Conservation (phyloP, 35 echinoderm and acorn worm species). For the Ptychodera flava region DNA sequence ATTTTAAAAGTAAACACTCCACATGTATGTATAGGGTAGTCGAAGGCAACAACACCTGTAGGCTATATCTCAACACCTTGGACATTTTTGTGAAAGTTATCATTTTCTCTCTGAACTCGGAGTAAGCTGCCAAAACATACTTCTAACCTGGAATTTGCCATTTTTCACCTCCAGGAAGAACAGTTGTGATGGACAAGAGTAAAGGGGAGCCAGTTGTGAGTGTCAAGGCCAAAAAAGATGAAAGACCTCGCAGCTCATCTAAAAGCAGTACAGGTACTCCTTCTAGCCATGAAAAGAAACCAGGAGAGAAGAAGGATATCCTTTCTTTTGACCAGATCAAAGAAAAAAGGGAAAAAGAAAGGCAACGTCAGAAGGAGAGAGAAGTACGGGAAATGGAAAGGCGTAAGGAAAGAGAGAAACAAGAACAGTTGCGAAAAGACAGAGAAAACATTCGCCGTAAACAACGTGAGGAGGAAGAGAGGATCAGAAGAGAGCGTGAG, state of each 20-base stretch:
- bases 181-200: slow-evolving; percentile 33
- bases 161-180: slow-evolving; percentile 17
- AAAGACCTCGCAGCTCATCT: slow-evolving; percentile 9
- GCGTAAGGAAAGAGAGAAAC: slow-evolving; percentile 62
- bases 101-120: too few species aligned
- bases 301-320: slow-evolving; percentile 61
- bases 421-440: slow-evolving; percentile 51
- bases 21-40: too few species aligned
- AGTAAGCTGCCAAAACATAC: too few species aligned
- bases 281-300: too few species aligned
- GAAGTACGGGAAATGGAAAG: slow-evolving; percentile 61
- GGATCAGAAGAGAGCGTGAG: slow-evolving; percentile 47
- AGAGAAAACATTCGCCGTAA: slow-evolving; percentile 61
- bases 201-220: neutral
- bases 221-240: neutral
- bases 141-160: too few species aligned
- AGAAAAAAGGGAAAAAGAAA: slow-evolving; percentile 72
- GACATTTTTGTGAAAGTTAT: too few species aligned
- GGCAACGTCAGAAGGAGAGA: slow-evolving; percentile 60
- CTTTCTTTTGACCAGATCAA: slow-evolving; percentile 87
- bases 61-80: too few species aligned
- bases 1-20: too few species aligned
- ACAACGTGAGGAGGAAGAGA: slow-evolving; percentile 65
- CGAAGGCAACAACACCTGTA: too few species aligned
- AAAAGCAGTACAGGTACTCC: slow-evolving; percentile 9